phyloP scores from a whole-genome alignment of 1,140 invertebrate genomes.

The Zaprionus camerounensis region DNA sequence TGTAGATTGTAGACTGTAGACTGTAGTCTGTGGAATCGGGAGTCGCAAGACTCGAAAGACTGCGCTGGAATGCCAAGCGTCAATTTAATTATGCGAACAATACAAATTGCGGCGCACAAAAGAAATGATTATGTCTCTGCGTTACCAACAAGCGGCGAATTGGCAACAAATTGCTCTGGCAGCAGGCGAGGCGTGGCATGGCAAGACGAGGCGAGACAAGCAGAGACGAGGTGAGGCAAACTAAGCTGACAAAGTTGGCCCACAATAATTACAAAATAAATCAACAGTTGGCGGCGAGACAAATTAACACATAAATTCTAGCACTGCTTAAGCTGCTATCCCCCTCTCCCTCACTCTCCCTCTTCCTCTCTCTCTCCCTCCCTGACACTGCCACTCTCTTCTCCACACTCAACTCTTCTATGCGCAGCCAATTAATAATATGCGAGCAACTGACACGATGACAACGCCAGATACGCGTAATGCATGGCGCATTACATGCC shows the following conservation, averaged over 20 bases:
- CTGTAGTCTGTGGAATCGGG: too few species aligned
- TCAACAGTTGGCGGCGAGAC: conserved; percentile 73
- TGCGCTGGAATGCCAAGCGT: conserved; percentile 71
- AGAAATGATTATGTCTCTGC: conserved; percentile 72
- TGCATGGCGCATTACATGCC: conserved; percentile 71
- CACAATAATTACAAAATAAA: conserved; percentile 68
- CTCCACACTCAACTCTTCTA: conserved; percentile 15
- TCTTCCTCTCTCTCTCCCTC: not conserved
- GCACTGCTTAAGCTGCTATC: conserved; percentile 9
- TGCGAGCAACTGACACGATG: conserved; percentile 78
- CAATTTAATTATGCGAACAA: conserved; percentile 83
- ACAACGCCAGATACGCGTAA: conserved; percentile 77
- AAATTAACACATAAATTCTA: conserved; percentile 83
- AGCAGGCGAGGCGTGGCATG: not conserved
- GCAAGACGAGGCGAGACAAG: too few species aligned
- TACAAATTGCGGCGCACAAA: conserved; percentile 75
- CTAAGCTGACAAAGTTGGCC: conserved; percentile 16
- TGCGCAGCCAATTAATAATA: conserved; percentile 78
- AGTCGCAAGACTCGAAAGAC: too few species aligned
- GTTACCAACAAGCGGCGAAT: conserved; percentile 9
- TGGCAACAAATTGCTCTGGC: conserved; percentile 65
- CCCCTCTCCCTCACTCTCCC: not conserved
- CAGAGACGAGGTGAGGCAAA: not conserved
- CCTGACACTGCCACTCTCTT: too few species aligned
- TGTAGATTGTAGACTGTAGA: not conserved